phyloP scores from a whole-genome alignment of 2,113 vertebrate species.

The Hemiscyllium ocellatum region DNA sequence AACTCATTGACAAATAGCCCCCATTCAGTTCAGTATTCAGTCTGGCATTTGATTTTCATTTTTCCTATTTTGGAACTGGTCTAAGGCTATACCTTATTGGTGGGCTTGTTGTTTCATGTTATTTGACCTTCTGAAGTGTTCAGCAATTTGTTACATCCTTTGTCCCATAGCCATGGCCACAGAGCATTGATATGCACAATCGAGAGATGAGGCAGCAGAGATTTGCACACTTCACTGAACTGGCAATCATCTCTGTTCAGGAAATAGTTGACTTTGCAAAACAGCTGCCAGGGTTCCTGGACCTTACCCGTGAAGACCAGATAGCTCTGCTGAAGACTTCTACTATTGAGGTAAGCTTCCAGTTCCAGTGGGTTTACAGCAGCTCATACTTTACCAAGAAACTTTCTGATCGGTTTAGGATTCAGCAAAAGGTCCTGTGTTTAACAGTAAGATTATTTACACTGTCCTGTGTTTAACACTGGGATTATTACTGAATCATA shows the following conservation, averaged over 20 bases:
- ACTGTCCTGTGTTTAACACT: too few relatives aligned
- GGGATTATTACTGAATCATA: too few relatives aligned
- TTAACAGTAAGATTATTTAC: neutral
- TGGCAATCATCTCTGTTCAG: constrained; percentile 63
- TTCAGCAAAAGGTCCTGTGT: neutral
- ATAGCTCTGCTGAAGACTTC: constrained; percentile 60
- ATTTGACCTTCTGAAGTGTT: neutral
- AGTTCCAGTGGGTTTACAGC: neutral
- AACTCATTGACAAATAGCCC: neutral
- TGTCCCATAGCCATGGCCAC: constrained; percentile 54
- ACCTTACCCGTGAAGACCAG: constrained; percentile 59
- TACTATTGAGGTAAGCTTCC: constrained; percentile 54
- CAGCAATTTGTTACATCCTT: neutral
- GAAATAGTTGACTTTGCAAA: constrained; percentile 64
- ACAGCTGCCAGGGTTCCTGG: constrained; percentile 59
- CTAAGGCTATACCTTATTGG: neutral
- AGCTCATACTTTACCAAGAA: neutral
- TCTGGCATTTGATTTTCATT: neutral
- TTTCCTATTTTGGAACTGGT: neutral
- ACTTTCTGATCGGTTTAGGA: neutral
- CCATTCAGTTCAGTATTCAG: neutral
- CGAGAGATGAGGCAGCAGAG: constrained; percentile 59
- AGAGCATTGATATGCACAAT: constrained; percentile 55
- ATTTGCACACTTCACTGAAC: constrained; percentile 60
- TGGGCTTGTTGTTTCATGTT: neutral